Conservation (phyloP, 2,888 invertebrate genomes). For the Agrotis exclamationis region DNA sequence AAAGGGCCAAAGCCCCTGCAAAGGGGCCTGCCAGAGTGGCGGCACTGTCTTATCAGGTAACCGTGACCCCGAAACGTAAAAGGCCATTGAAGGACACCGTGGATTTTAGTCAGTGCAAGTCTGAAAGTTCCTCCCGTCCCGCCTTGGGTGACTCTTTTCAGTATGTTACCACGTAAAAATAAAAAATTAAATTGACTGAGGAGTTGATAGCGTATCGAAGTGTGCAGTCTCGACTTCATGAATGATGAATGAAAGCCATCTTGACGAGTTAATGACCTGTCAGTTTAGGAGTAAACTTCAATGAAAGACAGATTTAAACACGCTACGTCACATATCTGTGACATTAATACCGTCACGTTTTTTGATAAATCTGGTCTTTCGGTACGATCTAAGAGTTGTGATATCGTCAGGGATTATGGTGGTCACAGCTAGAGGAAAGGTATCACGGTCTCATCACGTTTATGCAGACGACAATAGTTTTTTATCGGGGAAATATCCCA, state of each 20-base stretch:
- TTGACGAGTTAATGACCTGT: slow-evolving; percentile 19
- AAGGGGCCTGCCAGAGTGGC: no score
- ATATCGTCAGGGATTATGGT: slow-evolving; percentile 71
- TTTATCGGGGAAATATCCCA: slow-evolving; percentile 7
- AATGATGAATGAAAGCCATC: slow-evolving; percentile 33
- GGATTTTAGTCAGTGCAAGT: no score
- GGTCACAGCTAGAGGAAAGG: slow-evolving; percentile 66
- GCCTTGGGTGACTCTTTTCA: no score
- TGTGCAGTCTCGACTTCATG: slow-evolving; percentile 15
- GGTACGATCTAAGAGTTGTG: slow-evolving; percentile 75
- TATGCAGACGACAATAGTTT: slow-evolving; percentile 15
- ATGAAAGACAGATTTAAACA: not conserved
- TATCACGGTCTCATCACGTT: slow-evolving; percentile 50
- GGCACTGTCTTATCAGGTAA: no score
- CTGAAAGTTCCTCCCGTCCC: no score
- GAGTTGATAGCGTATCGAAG: not conserved
- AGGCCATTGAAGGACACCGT: no score
- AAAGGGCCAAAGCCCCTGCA: no score
- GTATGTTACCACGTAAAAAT: no score
- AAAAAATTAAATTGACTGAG: no score
- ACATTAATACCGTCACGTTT: slow-evolving; percentile 77
- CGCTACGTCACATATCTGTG: slow-evolving; percentile 70
- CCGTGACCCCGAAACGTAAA: no score
- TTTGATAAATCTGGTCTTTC: slow-evolving; percentile 84
- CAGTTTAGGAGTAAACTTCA: not conserved